Evolutionary conservation across 2,113 vertebrate genomes (phyloP).

Genomic region (Ardeotis arabs): DNA sequence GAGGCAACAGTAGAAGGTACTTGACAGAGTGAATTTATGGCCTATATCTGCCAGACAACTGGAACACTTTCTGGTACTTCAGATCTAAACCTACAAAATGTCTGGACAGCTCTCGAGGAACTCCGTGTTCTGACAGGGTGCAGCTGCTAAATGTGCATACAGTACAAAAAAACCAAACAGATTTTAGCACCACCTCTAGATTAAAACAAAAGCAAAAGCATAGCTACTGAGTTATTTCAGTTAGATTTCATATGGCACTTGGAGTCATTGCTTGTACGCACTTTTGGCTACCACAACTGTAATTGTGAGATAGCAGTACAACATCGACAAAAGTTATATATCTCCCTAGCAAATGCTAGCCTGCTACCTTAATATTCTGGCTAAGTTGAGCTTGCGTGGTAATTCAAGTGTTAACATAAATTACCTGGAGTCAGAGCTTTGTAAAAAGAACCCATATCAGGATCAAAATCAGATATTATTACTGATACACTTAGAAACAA

Average conservation of each 20-base stretch:
- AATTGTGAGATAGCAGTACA: background rate
- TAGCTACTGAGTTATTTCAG: background rate
- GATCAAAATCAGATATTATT: background rate
- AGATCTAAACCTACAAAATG: background rate
- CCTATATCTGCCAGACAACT: background rate
- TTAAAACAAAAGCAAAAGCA: background rate
- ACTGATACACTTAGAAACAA: background rate
- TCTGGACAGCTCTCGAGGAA: fast-evolving
- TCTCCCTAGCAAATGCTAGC: background rate
- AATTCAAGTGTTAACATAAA: background rate
- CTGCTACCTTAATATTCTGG: background rate
- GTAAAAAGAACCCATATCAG: background rate
- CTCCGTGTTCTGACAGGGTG: background rate
- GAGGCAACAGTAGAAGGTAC: background rate
- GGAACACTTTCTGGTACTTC: background rate
- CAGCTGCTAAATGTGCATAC: background rate
- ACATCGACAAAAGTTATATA: background rate
- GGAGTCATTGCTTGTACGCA: fast-evolving
- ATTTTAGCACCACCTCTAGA: background rate
- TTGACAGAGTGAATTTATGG: background rate
- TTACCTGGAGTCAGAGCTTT: background rate
- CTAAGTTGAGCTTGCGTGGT: background rate
- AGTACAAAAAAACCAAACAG: background rate
- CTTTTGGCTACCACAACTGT: background rate
- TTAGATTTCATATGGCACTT: background rate